Base-by-base conservation (phyloP, 2,797 vertebrate species). In the Xerus rutilus region DNA sequence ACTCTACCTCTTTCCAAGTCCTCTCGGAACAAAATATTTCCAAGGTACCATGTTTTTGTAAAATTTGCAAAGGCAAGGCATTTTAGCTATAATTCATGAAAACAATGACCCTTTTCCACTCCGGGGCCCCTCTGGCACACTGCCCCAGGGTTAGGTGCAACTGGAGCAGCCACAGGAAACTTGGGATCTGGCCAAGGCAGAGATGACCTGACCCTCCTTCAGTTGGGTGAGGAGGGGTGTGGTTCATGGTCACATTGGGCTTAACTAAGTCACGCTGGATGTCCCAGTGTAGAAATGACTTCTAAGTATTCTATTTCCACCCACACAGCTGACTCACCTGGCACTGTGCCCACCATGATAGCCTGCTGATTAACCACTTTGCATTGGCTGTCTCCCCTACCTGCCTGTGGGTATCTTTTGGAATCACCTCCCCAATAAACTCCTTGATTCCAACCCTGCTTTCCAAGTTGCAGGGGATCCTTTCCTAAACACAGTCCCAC, bases 311-410 rank as follows among this genome's bases (percentile, higher is more conserved):
- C 43, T 43, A 47, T 82, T 47, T 43, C 69, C 78, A 35, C 28
- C 67, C 84, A 43, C 32, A 7, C 17, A 88, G 89, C 82, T 91
- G 91, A 87, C 76, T 87, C 47, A 77, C 57, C 5, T 77, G 78
- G 73, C 82, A 30, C 17, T 2, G 0, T 30, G 84, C 28, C 70
- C 17, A 10, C 0, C 0, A 20, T 52, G 43, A 70, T 72, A 62
- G 76, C 30, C 67, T 62, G n/a, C 77, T 78, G 45, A 28, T 64
- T 52, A 21, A 67, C 64, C 7, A 7, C 30, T 78, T n/a, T 78
- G 28, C 13, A 3, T 13, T 18, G 30, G 9, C 35, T 14, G 13
- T 49, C 65, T 65, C 14, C 23, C 65, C 18, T 47, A 67, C 57
- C n/a, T 88, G 25, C 23, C 12, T 57, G 2, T 35, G 17, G 45